A percentile compares a stretch with the other conserved stretches of the same genome.
Conservation (phyloP, 2,888 invertebrate genomes). For the Autographa gamma region DNA sequence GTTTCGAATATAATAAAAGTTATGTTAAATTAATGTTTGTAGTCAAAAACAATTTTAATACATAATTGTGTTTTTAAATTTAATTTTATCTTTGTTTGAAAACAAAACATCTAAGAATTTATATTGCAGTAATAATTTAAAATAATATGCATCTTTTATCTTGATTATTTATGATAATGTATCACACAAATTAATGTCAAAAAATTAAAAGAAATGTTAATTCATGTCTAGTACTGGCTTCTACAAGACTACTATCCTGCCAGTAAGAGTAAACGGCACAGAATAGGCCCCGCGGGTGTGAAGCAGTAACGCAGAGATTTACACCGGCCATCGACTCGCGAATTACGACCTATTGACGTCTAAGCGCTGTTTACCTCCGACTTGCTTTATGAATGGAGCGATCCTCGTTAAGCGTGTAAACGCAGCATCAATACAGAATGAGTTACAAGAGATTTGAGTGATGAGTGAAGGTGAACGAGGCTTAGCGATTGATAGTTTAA, state of each 20-base stretch:
- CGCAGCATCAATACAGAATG: slow-evolving; percentile 15
- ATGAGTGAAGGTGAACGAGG: slow-evolving; percentile 13
- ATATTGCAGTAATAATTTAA: background rate
- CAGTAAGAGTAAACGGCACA: slow-evolving; percentile 46
- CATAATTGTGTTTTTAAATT: background rate
- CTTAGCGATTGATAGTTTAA: background rate
- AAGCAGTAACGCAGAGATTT: slow-evolving; percentile 64
- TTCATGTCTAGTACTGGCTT: slow-evolving; percentile 8
- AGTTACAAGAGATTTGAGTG: slow-evolving; percentile 37
- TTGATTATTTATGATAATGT: background rate
- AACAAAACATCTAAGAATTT: background rate
- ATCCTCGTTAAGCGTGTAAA: slow-evolving; percentile 23
- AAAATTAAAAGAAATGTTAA: background rate
- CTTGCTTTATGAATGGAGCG: slow-evolving; percentile 32
- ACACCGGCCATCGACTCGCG: slow-evolving; percentile 55
- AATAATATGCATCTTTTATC: no score
- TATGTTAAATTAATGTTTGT: slow-evolving; percentile 17
- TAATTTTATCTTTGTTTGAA: background rate
- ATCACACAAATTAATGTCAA: no score
- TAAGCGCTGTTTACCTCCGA: slow-evolving; percentile 51
- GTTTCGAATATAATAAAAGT: slow-evolving; percentile 22
- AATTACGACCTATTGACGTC: slow-evolving; percentile 59
- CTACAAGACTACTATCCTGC: slow-evolving; percentile 19
- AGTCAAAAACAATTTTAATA: slow-evolving; percentile 18
- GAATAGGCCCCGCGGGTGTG: slow-evolving; percentile 49